Evolutionary conservation across 1,140 invertebrate genomes (phyloP).

Genomic region (Megalopta genalis): DNA sequence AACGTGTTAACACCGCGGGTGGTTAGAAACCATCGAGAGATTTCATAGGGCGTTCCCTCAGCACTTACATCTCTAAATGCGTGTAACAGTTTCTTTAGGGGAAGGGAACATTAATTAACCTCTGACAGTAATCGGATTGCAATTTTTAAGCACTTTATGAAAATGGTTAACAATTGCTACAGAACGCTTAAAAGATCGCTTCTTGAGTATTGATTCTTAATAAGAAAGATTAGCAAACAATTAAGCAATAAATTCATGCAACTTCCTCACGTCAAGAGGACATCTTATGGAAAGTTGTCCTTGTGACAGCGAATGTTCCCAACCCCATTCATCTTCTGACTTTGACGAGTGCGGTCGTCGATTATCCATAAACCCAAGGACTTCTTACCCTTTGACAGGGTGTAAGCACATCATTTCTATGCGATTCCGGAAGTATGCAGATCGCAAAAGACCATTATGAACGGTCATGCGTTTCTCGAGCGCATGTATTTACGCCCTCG

Average conservation of each 20-base stretch:
- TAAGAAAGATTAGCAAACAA: too few species aligned
- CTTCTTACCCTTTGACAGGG: background rate
- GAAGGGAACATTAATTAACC: background rate
- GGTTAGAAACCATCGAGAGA: background rate
- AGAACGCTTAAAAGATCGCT: too few species aligned
- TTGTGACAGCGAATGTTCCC: too few species aligned
- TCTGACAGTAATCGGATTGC: too few species aligned
- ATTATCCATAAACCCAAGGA: background rate
- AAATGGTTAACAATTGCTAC: too few species aligned
- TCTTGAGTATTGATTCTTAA: too few species aligned
- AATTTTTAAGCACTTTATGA: too few species aligned
- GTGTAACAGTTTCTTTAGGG: too few species aligned
- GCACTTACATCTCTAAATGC: background rate
- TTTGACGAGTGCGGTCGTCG: background rate
- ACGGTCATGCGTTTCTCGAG: constrained; percentile 59
- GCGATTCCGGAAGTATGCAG: background rate
- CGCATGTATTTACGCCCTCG: constrained; percentile 60
- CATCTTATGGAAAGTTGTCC: too few species aligned
- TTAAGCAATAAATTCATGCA: too few species aligned
- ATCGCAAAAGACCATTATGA: constrained; percentile 21
- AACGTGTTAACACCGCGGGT: background rate
- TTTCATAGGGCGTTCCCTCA: background rate
- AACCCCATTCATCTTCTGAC: too few species aligned
- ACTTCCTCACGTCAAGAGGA: too few species aligned
- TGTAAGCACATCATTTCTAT: background rate